These are phyloP conservation scores for Spongilla lacustris DNA, from an alignment of 37 sponge, comb jelly and placozoan genomes.

Conservation along the genomic window DNA sequence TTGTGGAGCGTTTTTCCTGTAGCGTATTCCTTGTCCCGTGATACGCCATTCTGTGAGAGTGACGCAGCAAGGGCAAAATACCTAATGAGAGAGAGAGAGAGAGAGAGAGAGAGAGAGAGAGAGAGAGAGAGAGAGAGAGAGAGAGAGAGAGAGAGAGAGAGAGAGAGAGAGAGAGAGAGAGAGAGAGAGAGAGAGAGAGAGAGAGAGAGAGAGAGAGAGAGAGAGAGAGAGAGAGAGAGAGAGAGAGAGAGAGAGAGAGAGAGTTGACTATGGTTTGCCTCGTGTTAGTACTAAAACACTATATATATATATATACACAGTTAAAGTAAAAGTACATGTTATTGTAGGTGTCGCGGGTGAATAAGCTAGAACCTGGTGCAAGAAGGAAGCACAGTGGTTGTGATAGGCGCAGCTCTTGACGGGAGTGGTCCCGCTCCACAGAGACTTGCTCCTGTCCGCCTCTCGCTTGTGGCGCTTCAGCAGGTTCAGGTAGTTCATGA, in stretches of 20 bases:
- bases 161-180: no score
- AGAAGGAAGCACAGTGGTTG: conserved; percentile 57
- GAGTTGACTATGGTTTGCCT: no score
- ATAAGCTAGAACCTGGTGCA: conserved; percentile 47
- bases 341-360: no score
- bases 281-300: no score
- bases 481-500: conserved; percentile 80
- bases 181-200: background rate
- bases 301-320: no score
- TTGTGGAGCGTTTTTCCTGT: conserved; percentile 77
- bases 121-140: no score
- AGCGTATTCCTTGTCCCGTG: conserved; percentile 87
- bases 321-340: no score
- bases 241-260: no score
- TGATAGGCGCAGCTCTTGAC: conserved; percentile 74
- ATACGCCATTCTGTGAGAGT: conserved; percentile 79
- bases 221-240: no score
- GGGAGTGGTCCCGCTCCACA: conserved; percentile 86
- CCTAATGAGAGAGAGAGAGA: background rate
- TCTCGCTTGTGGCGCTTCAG: conserved; percentile 91
- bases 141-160: no score
- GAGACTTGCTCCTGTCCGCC: conserved; percentile 70
- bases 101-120: background rate
- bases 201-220: no score
- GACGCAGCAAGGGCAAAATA: conserved; percentile 80